Conservation (phyloP, 2,888 invertebrate species). For the Epicampocera succincta region DNA sequence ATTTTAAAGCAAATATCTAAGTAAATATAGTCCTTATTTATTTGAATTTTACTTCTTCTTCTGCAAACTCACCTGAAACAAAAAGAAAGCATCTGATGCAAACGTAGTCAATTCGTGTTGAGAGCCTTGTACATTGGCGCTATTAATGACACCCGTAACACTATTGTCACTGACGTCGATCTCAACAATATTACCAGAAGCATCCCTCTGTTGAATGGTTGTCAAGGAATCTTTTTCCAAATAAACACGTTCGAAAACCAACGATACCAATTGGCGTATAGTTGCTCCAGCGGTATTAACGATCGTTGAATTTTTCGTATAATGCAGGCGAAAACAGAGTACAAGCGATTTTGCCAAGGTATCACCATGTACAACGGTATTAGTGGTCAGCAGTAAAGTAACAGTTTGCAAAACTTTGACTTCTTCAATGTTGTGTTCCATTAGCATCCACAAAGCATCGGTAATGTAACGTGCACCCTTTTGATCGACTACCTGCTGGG, state of each 20-base stretch:
- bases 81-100: conserved; percentile 95
- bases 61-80: conserved; percentile 88
- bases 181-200: conserved; percentile 67
- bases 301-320: conserved; percentile 95
- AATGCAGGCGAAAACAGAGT: conserved; percentile 97
- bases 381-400: conserved; percentile 96
- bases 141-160: conserved; percentile 71
- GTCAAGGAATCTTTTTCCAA: conserved; percentile 76
- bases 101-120: conserved; percentile 89
- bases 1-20: too few species aligned
- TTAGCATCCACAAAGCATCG: conserved; percentile 95
- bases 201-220: conserved; percentile 72
- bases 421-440: conserved; percentile 97
- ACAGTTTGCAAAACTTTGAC: conserved; percentile 98
- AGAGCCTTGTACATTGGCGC: conserved; percentile 57
- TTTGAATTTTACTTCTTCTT: neutral
- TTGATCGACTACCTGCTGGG: conserved; percentile 92
- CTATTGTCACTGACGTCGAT: conserved; percentile 61
- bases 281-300: conserved; percentile 99
- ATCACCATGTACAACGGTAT: conserved; percentile 96
- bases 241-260: conserved; percentile 92
- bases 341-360: conserved; percentile 95
- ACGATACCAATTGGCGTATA: conserved; percentile 95
- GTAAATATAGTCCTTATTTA: too few species aligned
- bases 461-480: conserved; percentile 97